These are phyloP conservation scores for Sebastes minor DNA, from an alignment of 2,797 vertebrate species.

Conservation along the genomic window DNA sequence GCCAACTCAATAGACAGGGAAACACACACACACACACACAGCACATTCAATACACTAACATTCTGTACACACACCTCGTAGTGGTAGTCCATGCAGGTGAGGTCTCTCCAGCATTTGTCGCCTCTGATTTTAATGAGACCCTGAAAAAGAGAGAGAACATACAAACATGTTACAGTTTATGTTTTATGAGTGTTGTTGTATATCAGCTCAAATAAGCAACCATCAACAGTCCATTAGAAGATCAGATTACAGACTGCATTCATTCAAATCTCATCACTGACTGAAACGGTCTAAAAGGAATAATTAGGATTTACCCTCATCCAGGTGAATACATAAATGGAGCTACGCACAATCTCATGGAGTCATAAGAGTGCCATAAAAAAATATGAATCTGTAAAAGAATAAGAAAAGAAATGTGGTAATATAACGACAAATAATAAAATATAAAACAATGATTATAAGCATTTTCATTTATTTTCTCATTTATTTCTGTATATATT, in stretches of 20 bases:
- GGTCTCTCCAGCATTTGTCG: conserved; percentile 83
- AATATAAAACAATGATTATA: too few relatives aligned
- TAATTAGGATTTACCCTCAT: not conserved
- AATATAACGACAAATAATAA: too few relatives aligned
- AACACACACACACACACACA: not conserved
- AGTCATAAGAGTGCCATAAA: too few relatives aligned
- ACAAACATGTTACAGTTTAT: not conserved
- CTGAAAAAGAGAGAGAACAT: conserved; percentile 52
- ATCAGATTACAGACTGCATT: conserved; percentile 7
- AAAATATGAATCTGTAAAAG: too few relatives aligned
- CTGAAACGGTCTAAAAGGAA: not conserved
- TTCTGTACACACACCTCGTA: conserved; percentile 76
- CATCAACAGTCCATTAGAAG: not conserved
- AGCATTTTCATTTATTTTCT: too few relatives aligned
- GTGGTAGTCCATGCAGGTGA: conserved; percentile 87
- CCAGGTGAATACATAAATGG: not conserved
- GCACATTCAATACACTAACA: not conserved
- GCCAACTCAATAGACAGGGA: not conserved
- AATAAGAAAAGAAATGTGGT: too few relatives aligned
- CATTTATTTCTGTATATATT: too few relatives aligned
- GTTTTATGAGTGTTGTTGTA: not conserved
- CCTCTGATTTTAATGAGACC: conserved; percentile 86
- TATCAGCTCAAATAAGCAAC: not conserved
- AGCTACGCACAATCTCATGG: not conserved
- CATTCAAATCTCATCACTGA: not conserved